Evolutionary conservation across 2,888 invertebrate genomes (phyloP).

Genomic region (Dolichopus griseipennis): DNA sequence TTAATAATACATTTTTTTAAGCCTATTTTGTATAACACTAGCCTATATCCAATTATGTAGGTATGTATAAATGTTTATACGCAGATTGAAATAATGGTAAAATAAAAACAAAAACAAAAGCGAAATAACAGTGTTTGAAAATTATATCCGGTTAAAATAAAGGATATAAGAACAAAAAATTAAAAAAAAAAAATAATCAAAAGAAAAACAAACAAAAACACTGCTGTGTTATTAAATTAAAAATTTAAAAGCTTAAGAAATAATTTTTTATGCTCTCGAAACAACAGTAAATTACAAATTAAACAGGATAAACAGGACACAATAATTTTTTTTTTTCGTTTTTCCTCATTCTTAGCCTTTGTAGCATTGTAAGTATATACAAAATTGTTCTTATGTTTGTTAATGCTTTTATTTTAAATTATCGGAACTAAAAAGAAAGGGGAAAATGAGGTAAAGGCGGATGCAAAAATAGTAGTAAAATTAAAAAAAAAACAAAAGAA

Average conservation of each 20-base stretch:
- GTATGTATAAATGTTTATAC: too few species aligned
- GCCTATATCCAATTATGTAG: too few species aligned
- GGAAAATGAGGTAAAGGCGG: constrained; percentile 12
- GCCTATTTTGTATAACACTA: too few species aligned
- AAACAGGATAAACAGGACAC: constrained; percentile 1
- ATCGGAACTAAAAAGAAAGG: constrained; percentile 20
- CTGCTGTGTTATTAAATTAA: constrained; percentile 6
- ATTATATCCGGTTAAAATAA: background rate
- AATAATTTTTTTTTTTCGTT: background rate
- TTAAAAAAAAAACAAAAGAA: too few species aligned
- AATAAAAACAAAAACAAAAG: too few species aligned
- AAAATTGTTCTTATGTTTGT: background rate
- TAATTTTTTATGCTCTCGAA: constrained; percentile 1
- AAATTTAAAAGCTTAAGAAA: constrained; percentile 6
- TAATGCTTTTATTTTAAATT: background rate
- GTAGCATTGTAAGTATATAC: background rate
- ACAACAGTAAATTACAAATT: constrained; percentile 6
- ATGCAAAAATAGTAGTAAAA: constrained; percentile 8
- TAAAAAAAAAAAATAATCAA: background rate
- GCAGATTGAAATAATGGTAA: too few species aligned
- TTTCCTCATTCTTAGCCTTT: background rate
- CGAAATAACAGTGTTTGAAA: background rate
- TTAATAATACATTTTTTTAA: too few species aligned
- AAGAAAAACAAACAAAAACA: background rate
- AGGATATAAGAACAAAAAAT: too few species aligned